Conservation (phyloP, 2,113 vertebrate species). For the Toxotes jaculatrix region DNA sequence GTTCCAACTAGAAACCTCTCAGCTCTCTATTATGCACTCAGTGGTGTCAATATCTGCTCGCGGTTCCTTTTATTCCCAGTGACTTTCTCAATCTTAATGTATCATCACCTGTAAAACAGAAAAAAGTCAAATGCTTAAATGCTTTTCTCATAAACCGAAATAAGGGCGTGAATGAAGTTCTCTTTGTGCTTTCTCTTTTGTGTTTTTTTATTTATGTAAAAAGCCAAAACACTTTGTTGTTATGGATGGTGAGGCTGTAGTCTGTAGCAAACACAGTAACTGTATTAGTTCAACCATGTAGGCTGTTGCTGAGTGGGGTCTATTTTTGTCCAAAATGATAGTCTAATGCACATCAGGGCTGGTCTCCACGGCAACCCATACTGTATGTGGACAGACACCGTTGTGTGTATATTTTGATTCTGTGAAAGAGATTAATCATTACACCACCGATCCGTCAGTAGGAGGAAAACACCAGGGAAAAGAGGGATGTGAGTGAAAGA, state of each 20-base stretch:
- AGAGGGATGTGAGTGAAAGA: conserved; percentile 52
- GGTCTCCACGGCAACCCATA: conserved; percentile 80
- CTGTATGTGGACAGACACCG: conserved; percentile 66
- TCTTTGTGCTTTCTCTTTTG: conserved; percentile 1
- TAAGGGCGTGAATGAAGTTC: background rate
- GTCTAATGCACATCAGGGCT: conserved; percentile 67
- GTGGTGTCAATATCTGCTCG: background rate
- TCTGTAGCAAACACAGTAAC: conserved; percentile 35
- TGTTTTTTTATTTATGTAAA: conserved; percentile 13
- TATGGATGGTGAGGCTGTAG: conserved; percentile 6
- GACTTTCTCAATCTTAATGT: conserved; percentile 2
- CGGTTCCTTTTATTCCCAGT: background rate
- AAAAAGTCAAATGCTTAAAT: conserved; percentile 3
- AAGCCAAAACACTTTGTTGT: background rate
- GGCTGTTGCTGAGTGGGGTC: conserved; percentile 47
- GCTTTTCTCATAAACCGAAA: background rate
- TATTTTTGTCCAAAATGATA: conserved; percentile 73
- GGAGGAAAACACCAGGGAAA: conserved; percentile 63
- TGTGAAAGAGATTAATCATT: conserved; percentile 69
- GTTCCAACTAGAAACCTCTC: conserved; percentile 7
- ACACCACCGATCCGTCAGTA: conserved; percentile 51
- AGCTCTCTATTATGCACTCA: conserved; percentile 5
- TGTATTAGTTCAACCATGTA: conserved; percentile 38
- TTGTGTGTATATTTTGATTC: conserved; percentile 77
- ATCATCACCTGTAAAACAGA: background rate